Conservation (phyloP, 2,113 vertebrate species). For the Mastomys coucha region DNA sequence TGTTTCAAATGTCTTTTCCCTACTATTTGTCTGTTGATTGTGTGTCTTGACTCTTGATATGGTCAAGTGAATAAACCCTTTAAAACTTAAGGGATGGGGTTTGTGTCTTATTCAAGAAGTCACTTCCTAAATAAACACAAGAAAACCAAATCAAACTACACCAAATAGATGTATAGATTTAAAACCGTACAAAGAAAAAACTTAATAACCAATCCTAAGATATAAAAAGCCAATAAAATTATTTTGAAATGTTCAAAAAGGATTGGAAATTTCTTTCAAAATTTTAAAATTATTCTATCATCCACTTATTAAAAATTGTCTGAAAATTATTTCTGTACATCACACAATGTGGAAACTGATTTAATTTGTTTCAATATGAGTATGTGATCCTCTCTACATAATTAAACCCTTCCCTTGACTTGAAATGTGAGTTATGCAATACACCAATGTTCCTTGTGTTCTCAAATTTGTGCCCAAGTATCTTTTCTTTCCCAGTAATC, state of each 20-base stretch:
- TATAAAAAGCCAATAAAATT: neutral
- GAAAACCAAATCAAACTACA: neutral
- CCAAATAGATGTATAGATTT: neutral
- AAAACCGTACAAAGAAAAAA: neutral
- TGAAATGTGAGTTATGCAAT: neutral
- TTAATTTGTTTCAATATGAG: conserved; percentile 35
- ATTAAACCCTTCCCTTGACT: neutral
- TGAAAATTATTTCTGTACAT: conserved; percentile 44
- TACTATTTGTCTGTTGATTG: neutral
- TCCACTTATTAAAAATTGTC: neutral
- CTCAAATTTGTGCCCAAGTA: neutral
- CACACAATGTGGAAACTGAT: neutral
- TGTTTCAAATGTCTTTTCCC: conserved; percentile 20
- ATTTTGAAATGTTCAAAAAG: neutral
- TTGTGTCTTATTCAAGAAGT: neutral
- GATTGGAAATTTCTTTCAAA: neutral
- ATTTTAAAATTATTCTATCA: neutral
- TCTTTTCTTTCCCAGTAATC: neutral
- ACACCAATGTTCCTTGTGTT: neutral
- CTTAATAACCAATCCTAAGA: too few relatives aligned
- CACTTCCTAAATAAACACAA: neutral
- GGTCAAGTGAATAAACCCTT: neutral
- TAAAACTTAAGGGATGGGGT: neutral
- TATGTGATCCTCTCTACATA: neutral
- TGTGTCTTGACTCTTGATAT: neutral